These are phyloP conservation scores for Orchestes rusci DNA, from an alignment of 2,888 invertebrate genomes.

Conservation along the genomic window DNA sequence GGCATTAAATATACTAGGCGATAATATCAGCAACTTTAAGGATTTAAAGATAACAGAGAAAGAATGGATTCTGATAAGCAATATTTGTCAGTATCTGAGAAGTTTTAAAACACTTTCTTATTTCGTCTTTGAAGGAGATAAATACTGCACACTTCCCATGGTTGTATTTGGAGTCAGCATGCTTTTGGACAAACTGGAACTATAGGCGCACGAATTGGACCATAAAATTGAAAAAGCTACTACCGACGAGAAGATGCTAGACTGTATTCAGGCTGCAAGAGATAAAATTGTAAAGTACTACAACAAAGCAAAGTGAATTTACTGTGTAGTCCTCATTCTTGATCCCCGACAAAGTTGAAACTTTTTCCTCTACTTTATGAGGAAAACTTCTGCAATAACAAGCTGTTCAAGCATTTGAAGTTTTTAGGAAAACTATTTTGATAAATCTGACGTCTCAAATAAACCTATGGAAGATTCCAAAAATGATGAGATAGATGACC, in stretches of 20 bases:
- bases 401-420: not conserved
- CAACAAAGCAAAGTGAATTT: slow-evolving; percentile 2
- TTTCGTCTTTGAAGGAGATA: slow-evolving; percentile 21
- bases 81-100: slow-evolving; percentile 22
- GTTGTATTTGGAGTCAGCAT: slow-evolving; percentile 16
- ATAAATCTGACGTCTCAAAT: not conserved
- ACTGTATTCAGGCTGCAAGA: slow-evolving; percentile 9
- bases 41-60: slow-evolving; percentile 1
- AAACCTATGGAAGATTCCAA: slow-evolving; percentile 1
- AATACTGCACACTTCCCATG: slow-evolving; percentile 19
- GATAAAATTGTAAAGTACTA: slow-evolving; percentile 7
- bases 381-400: not conserved
- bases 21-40: slow-evolving; percentile 11
- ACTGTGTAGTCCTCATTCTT: slow-evolving; percentile 1
- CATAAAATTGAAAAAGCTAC: slow-evolving; percentile 7
- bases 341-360: slow-evolving; percentile 3
- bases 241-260: slow-evolving; percentile 11
- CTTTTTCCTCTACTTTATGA: not conserved
- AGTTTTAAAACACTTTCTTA: too few species aligned
- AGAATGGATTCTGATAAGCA: slow-evolving; percentile 14
- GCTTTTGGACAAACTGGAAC: slow-evolving; percentile 13
- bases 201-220: slow-evolving; percentile 13
- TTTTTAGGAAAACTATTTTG: slow-evolving; percentile 1
- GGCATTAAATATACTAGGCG: slow-evolving; percentile 15
- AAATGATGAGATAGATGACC: not conserved